These are phyloP conservation scores for Lymantria monacha DNA, from an alignment of 2,888 invertebrate genomes.

Conservation along the genomic window DNA sequence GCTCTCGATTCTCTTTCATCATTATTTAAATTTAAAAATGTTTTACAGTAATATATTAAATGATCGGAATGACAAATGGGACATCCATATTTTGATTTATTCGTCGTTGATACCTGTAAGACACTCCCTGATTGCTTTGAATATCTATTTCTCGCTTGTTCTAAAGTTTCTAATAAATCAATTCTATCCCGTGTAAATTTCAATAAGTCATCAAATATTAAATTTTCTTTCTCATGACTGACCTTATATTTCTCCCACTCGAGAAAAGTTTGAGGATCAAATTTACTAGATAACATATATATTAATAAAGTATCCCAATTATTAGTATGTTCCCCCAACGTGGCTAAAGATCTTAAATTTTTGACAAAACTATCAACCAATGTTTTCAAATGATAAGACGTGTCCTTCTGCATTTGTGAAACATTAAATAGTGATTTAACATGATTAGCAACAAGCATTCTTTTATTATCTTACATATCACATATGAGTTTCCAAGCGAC, in stretches of 20 bases:
- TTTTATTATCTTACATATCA: slow-evolving; percentile 25
- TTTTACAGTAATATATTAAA: not conserved
- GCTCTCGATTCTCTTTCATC: not conserved
- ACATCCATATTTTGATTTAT: not conserved
- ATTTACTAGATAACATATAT: not conserved
- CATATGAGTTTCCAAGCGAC: slow-evolving; percentile 27
- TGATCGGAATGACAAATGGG: not conserved
- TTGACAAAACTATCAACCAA: slow-evolving; percentile 1
- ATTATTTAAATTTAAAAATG: not conserved
- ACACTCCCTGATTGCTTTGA: not conserved
- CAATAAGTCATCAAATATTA: not conserved
- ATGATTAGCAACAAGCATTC: slow-evolving; percentile 2
- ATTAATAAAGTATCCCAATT: slow-evolving; percentile 2
- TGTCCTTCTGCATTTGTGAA: not conserved
- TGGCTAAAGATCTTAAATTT: not conserved
- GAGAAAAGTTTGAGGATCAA: not conserved
- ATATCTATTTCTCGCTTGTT: not conserved
- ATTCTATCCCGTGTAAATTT: not conserved
- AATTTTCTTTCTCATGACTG: not conserved
- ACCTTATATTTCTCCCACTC: not conserved
- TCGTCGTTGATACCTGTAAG: not conserved
- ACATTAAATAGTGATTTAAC: not conserved
- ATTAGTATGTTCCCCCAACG: not conserved
- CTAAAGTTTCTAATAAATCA: not conserved
- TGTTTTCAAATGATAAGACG: not conserved